phyloP scores from a whole-genome alignment of 1,140 invertebrate species.

The Metaphire vulgaris region DNA sequence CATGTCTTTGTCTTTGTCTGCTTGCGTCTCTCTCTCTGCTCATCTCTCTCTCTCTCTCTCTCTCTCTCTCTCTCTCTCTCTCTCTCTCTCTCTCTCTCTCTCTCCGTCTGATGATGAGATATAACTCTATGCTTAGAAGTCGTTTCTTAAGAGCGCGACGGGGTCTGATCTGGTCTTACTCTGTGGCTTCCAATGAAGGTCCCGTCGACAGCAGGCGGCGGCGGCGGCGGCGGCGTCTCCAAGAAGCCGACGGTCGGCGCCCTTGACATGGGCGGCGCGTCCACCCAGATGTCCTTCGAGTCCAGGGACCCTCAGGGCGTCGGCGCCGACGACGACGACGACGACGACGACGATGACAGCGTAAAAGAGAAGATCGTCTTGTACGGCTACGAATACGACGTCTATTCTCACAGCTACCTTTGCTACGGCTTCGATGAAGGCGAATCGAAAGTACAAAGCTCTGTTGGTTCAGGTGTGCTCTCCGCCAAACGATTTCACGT shows the following conservation, averaged over 20 bases:
- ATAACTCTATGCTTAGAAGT: too few species aligned
- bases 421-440: slow-evolving; percentile 56
- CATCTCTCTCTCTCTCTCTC: too few species aligned
- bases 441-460: slow-evolving; percentile 37
- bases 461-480: slow-evolving; percentile 35
- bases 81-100: too few species aligned
- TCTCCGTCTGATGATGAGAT: too few species aligned
- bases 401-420: slow-evolving; percentile 54
- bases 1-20: too few species aligned
- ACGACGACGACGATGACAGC: slow-evolving; percentile 23
- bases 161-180: too few species aligned
- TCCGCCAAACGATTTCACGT: not conserved
- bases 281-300: slow-evolving; percentile 56
- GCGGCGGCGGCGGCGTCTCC: too few species aligned
- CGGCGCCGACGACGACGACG: slow-evolving; percentile 33
- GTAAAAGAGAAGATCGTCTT: slow-evolving; percentile 36
- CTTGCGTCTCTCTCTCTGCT: too few species aligned
- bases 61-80: too few species aligned
- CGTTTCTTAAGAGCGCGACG: too few species aligned
- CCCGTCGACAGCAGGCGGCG: too few species aligned
- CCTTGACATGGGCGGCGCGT: slow-evolving; percentile 52
- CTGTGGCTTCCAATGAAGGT: too few species aligned
- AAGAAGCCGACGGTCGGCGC: not conserved
- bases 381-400: slow-evolving; percentile 50
- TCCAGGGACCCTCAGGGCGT: slow-evolving; percentile 30